Conservation (phyloP, 1,140 invertebrate genomes). For the Pachyrhynchus sulphureomaculatus region DNA sequence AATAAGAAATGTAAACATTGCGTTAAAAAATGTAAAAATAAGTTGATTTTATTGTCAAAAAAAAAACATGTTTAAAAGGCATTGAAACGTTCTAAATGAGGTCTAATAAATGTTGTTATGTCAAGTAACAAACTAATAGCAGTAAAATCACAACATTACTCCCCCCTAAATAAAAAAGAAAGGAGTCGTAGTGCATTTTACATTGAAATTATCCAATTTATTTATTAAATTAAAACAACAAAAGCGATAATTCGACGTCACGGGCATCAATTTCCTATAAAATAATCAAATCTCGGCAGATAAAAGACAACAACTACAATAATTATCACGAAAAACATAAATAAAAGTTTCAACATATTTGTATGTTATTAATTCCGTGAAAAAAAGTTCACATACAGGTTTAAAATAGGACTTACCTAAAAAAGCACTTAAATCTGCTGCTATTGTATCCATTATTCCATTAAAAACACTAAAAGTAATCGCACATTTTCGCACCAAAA, state of each 20-base stretch:
- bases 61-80: background rate
- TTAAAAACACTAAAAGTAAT: slow-evolving; percentile 18
- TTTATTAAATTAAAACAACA: slow-evolving; percentile 25
- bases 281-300: background rate
- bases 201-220: slow-evolving; percentile 29
- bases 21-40: background rate
- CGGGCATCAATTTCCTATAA: slow-evolving; percentile 4
- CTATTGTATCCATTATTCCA: slow-evolving; percentile 41
- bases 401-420: slow-evolving; percentile 39
- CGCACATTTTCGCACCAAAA: slow-evolving; percentile 27
- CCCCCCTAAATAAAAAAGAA: slow-evolving; percentile 20
- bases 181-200: slow-evolving; percentile 14
- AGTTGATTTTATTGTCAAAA: background rate
- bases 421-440: slow-evolving; percentile 44
- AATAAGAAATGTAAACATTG: slow-evolving; percentile 4
- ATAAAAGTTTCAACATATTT: slow-evolving; percentile 25
- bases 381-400: slow-evolving; percentile 1
- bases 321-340: slow-evolving; percentile 11
- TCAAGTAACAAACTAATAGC: background rate
- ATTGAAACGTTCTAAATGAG: background rate
- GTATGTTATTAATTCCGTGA: background rate
- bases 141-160: slow-evolving; percentile 22
- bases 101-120: background rate
- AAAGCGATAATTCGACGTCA: slow-evolving; percentile 14
- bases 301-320: slow-evolving; percentile 5